Evolutionary conservation across 2,113 vertebrate species (phyloP).

Genomic region (Serilophus lunatus): DNA sequence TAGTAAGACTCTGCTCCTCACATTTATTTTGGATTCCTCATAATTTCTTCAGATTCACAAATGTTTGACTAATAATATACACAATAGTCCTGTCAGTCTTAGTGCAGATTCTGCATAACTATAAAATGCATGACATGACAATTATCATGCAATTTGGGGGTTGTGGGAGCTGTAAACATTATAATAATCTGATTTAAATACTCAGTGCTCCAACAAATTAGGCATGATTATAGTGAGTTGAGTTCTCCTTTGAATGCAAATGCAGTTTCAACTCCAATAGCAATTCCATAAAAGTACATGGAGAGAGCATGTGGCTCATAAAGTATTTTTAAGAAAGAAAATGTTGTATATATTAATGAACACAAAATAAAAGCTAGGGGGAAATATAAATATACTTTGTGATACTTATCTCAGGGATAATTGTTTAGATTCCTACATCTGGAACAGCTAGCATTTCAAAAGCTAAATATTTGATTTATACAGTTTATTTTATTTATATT

Average conservation of each 20-base stretch:
- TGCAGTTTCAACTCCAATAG: not conserved
- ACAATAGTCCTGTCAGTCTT: slow-evolving; percentile 1
- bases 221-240: slow-evolving; percentile 19
- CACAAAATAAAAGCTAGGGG: slow-evolving; percentile 42
- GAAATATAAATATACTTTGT: slow-evolving; percentile 48
- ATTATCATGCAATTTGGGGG: slow-evolving; percentile 39
- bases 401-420: slow-evolving; percentile 41
- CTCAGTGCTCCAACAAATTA: slow-evolving; percentile 37
- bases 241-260: slow-evolving; percentile 43
- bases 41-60: slow-evolving; percentile 8
- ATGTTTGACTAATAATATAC: not conserved
- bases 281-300: slow-evolving; percentile 27
- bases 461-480: slow-evolving; percentile 40
- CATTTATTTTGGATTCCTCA: not conserved
- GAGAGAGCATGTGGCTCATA: not conserved
- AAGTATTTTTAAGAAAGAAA: slow-evolving; percentile 39
- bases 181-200: slow-evolving; percentile 59
- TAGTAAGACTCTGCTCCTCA: not conserved
- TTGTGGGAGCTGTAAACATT: slow-evolving; percentile 55
- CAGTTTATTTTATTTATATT: slow-evolving; percentile 46
- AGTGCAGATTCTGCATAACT: not conserved
- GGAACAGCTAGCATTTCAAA: slow-evolving; percentile 46
- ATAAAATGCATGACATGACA: slow-evolving; percentile 47
- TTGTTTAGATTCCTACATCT: slow-evolving; percentile 49
- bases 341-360: slow-evolving; percentile 50